Conservation (phyloP, 53 echinoderm and acorn worm genomes). For the Pentamera pediparva region DNA sequence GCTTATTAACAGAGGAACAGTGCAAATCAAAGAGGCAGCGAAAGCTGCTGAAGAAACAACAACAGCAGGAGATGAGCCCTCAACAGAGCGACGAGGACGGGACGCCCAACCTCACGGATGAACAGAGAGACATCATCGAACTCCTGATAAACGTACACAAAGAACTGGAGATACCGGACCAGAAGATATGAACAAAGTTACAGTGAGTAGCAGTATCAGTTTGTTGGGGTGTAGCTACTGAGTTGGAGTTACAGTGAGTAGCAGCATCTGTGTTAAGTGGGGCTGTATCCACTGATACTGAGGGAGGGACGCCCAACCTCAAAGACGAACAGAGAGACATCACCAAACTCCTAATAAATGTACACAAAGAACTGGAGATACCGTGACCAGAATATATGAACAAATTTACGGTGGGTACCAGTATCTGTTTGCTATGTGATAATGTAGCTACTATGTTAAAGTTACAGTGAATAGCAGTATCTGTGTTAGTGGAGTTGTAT, state of each 20-base stretch:
- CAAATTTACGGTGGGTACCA: conserved; percentile 69
- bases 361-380: conserved; percentile 83
- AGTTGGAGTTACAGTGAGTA: conserved; percentile 90
- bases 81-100: conserved; percentile 93
- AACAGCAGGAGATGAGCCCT: conserved; percentile 79
- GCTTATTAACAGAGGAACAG: conserved; percentile 98
- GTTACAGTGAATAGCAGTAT: too few relatives aligned
- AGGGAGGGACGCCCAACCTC: conserved; percentile 52
- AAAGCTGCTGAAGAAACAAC: conserved; percentile 91
- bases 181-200: conserved; percentile 88
- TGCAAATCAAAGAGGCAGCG: conserved; percentile 98
- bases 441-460: too few relatives aligned
- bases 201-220: conserved; percentile 47
- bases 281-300: too few relatives aligned
- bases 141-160: conserved; percentile 80
- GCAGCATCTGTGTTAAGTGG: background rate
- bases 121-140: conserved; percentile 88
- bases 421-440: too few relatives aligned
- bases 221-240: too few relatives aligned
- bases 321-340: conserved; percentile 69
- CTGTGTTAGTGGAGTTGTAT: too few relatives aligned
- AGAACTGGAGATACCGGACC: conserved; percentile 98
- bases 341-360: conserved; percentile 64
- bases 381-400: conserved; percentile 81
- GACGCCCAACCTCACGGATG: conserved; percentile 74